Conservation (phyloP, 2,113 vertebrate species). For the Tyrannus savana region DNA sequence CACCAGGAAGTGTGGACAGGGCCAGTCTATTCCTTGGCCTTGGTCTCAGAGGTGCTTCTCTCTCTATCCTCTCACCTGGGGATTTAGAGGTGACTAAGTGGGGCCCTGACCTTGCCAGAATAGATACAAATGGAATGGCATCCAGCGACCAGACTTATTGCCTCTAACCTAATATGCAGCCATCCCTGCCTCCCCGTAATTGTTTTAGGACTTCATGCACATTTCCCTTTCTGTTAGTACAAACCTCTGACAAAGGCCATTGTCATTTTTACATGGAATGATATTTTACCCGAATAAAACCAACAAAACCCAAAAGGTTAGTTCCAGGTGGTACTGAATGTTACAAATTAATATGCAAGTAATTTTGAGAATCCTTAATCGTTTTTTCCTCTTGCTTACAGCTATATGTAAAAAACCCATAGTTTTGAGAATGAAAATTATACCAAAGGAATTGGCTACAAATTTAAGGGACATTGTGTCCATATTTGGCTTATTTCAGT, state of each 20-base stretch:
- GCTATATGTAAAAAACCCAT: background rate
- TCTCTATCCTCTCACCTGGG: fast-evolving
- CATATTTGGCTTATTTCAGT: background rate
- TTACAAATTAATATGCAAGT: background rate
- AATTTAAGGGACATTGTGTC: background rate
- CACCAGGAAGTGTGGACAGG: background rate
- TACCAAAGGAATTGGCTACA: background rate
- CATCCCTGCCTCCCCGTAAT: background rate
- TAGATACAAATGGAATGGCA: background rate
- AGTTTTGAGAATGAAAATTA: background rate
- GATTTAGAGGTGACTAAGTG: background rate
- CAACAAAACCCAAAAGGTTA: background rate
- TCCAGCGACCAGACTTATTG: background rate
- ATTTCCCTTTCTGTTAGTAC: background rate
- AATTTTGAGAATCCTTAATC: background rate
- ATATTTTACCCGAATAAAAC: background rate
- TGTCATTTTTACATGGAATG: background rate
- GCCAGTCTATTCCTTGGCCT: background rate
- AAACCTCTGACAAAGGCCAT: background rate
- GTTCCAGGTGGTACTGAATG: background rate
- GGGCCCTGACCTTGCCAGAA: background rate
- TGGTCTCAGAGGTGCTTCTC: fast-evolving
- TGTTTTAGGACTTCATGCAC: background rate
- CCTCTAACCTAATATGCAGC: background rate
- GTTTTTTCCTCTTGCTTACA: background rate